Base-by-base conservation (phyloP, 2,797 vertebrate species). In the Uromys caudimaculatus region DNA sequence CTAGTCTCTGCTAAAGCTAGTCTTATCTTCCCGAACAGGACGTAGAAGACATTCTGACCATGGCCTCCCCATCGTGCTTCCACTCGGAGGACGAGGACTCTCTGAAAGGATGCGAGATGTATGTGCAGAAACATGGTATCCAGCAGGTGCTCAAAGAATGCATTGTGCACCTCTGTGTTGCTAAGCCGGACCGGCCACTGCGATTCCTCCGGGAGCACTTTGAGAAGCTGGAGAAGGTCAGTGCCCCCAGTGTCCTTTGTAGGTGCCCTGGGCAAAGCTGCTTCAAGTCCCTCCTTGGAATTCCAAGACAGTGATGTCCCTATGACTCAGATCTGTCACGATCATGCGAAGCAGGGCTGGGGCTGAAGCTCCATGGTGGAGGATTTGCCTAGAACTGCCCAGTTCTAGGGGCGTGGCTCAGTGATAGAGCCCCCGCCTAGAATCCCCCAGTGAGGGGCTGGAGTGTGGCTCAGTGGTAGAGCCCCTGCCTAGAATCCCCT, bases 61-160 rank as follows among this genome's bases (percentile, higher is more conserved):
- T 99, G 99, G 99, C 99, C 98, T 97, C 98, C 95, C 98, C 98
- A 79, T 99, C 99, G 96, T 98, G 98, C 19, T 98, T 99, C 98
- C 99, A 98, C 96, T 98, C 99, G 95, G 99, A 99, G 98, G 99
- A 99, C 98, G 99, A 99, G 0, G 99, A 99, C 98, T 99, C 99
- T 97, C 99, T 99, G 98, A 99, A 99, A 97, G 99, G 99, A 96
- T 99, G 99, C 76, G 99, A 99, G 97, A 99, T 99, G 81, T 99
- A 99, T 5, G 99, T 99, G 97, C 99, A 99, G 98, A 99, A 99
- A 97, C 99, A 99, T 98, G 99, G 99, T 98, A 99, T 99, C 97
- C 99, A 99, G 97, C 99, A 99, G 98, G 99, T 99, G 97, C 98
- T 99, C 95, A 99, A 99, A 98, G 99, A 99, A 98, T 99, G 99